phyloP scores from a whole-genome alignment of 2,797 vertebrate species.

The Pseudochirops cupreus region DNA sequence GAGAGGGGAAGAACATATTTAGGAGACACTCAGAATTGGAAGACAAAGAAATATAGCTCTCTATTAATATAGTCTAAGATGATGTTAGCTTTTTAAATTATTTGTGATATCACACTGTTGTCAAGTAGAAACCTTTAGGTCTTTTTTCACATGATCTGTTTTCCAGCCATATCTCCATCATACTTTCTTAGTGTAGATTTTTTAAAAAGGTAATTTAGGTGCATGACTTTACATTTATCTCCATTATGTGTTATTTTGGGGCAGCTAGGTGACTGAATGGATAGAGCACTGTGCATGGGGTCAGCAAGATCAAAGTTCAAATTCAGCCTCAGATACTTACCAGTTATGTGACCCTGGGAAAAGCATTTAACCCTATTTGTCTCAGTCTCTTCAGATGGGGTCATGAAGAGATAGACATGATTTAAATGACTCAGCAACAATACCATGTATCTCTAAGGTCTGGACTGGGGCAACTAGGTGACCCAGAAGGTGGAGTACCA shows the following conservation, averaged over 20 bases:
- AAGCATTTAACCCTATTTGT: neutral
- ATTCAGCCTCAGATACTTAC: neutral
- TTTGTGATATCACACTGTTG: neutral
- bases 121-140: neutral
- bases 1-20: slow-evolving; percentile 16
- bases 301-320: neutral
- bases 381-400: no score
- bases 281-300: neutral
- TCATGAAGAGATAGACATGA: no score
- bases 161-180: neutral
- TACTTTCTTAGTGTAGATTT: neutral
- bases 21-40: slow-evolving; percentile 17
- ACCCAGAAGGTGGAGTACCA: no score
- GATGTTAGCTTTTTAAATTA: neutral
- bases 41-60: slow-evolving; percentile 18
- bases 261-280: neutral
- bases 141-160: neutral
- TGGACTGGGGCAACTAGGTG: no score
- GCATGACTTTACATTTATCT: neutral
- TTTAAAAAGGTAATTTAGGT: neutral
- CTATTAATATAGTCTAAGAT: neutral
- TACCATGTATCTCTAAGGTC: no score
- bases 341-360: neutral
- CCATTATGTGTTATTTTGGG: neutral
- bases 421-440: no score